Conservation (phyloP, 2,113 vertebrate species). For the Oreotrochilus melanogaster region DNA sequence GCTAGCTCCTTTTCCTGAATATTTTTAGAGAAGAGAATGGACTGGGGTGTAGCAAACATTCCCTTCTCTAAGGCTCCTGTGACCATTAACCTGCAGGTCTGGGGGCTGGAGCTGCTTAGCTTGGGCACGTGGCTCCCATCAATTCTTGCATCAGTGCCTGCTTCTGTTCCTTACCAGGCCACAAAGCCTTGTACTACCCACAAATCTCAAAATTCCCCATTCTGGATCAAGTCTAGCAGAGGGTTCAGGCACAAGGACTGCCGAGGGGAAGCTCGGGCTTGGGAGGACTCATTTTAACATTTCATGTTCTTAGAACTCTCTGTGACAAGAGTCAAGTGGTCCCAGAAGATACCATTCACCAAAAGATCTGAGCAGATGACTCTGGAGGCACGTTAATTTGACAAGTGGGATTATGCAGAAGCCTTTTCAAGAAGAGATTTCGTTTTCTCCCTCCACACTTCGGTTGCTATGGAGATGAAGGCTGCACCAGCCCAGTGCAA, state of each 20-base stretch:
- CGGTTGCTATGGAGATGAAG: background rate
- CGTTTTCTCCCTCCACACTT: background rate
- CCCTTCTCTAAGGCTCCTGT: background rate
- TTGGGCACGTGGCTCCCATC: background rate
- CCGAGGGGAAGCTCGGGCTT: rapidly evolving
- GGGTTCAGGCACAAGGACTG: background rate
- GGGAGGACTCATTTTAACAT: too few relatives aligned
- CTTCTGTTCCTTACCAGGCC: background rate
- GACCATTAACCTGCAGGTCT: rapidly evolving
- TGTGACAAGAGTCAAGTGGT: background rate
- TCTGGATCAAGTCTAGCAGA: rapidly evolving
- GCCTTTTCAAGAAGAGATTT: background rate
- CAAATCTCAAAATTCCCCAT: rapidly evolving
- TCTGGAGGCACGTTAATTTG: background rate
- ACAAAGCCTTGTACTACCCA: rapidly evolving
- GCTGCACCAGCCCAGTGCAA: background rate
- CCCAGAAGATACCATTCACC: background rate
- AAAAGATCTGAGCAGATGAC: background rate
- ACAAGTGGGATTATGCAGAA: background rate
- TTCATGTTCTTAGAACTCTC: background rate
- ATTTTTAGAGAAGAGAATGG: background rate
- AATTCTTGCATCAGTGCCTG: rapidly evolving
- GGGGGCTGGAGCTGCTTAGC: background rate
- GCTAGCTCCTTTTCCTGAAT: background rate
- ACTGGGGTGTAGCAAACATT: background rate